phyloP scores from a whole-genome alignment of 2,113 vertebrate genomes.

The Ptyas mucosa region DNA sequence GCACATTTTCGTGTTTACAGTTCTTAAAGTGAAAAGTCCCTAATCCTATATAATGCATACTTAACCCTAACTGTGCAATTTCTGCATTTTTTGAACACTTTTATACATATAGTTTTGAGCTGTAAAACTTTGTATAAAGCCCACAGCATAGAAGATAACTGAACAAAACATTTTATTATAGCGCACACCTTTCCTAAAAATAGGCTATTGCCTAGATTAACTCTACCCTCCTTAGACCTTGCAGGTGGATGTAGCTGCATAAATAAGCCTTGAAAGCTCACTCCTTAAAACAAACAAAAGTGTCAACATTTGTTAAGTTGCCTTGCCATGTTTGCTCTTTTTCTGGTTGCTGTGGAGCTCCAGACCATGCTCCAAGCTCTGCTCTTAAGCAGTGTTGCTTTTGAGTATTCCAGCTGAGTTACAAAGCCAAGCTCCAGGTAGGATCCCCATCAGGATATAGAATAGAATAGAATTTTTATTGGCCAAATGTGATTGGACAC shows the following conservation, averaged over 20 bases:
- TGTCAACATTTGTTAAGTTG: neutral
- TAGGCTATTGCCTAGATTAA: neutral
- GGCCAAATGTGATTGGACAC: no score
- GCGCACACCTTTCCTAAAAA: neutral
- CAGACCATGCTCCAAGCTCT: neutral
- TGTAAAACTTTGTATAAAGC: neutral
- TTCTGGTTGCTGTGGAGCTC: neutral
- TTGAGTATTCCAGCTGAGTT: neutral
- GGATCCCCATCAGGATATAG: neutral
- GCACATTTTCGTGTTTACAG: neutral
- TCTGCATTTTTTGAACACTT: neutral
- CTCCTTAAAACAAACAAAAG: neutral
- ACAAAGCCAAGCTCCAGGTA: neutral
- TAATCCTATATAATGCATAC: neutral
- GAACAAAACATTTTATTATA: neutral
- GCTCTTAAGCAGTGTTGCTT: neutral
- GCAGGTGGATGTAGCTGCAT: neutral
- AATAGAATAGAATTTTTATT: no score
- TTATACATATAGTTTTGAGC: neutral
- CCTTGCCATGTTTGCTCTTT: neutral
- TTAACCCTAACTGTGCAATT: neutral
- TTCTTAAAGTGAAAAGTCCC: neutral
- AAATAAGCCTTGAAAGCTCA: neutral
- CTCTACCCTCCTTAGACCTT: neutral
- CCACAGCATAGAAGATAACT: neutral